A percentile compares a stretch with the other conserved stretches of the same genome.
phyloP scores from a whole-genome alignment of 2,113 vertebrate species.

The Paradoxurus hermaphroditus region DNA sequence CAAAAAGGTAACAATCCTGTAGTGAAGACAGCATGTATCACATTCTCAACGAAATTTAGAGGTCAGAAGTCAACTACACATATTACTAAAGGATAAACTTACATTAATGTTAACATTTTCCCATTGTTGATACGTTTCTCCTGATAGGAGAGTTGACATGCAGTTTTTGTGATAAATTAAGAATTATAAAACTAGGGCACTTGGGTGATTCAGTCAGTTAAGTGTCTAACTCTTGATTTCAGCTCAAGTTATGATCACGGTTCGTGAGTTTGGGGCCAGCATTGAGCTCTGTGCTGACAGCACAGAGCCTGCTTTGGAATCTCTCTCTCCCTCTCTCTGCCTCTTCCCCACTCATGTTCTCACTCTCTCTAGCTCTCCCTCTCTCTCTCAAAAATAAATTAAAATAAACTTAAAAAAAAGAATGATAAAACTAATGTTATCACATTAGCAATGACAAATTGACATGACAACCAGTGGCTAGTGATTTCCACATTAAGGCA shows the following conservation, averaged over 20 bases:
- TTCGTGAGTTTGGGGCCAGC: too few species aligned
- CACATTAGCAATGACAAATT: constrained; percentile 13
- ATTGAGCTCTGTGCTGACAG: too few species aligned
- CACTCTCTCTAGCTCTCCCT: too few species aligned
- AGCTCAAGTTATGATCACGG: too few species aligned
- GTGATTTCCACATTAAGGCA: neutral
- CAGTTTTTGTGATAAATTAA: constrained; percentile 37
- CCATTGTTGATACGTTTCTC: neutral
- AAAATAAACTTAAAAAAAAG: neutral
- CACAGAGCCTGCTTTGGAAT: too few species aligned
- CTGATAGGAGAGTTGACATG: neutral
- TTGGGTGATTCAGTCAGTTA: too few species aligned
- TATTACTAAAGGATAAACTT: neutral
- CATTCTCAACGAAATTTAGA: neutral
- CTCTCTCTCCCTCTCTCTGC: too few species aligned
- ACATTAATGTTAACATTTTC: neutral
- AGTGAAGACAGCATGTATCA: neutral
- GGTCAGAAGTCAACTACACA: neutral
- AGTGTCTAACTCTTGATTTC: too few species aligned
- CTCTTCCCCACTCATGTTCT: too few species aligned
- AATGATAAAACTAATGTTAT: neutral
- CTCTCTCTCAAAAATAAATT: too few species aligned
- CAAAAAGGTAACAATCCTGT: neutral
- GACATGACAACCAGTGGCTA: neutral
- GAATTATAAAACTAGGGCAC: neutral